Evolutionary conservation across 2,113 vertebrate genomes (phyloP).

Genomic region (Cryptotis parvus): DNA sequence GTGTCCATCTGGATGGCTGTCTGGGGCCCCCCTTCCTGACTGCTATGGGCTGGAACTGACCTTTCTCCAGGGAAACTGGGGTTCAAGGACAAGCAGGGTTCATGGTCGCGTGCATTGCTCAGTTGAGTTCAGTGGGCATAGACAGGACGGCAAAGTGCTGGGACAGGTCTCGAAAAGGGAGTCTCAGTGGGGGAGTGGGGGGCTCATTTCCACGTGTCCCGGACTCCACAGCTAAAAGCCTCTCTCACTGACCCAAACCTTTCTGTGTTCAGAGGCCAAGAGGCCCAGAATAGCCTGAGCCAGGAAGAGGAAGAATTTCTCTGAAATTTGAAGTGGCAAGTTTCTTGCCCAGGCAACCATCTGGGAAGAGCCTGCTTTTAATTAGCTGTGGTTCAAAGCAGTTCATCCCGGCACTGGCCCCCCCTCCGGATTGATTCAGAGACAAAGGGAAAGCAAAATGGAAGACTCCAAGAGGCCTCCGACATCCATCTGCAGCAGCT

Average conservation of each 20-base stretch:
- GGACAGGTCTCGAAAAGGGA: neutral
- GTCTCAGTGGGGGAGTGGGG: too few relatives aligned
- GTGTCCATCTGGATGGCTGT: rapidly evolving
- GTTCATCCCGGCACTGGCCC: conserved; percentile 41
- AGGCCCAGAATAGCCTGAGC: neutral
- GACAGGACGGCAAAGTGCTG: neutral
- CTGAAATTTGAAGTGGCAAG: neutral
- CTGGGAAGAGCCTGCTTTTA: conserved; percentile 17
- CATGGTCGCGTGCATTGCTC: too few relatives aligned
- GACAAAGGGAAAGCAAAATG: conserved; percentile 71
- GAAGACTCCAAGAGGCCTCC: conserved; percentile 32
- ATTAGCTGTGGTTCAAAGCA: conserved; percentile 63
- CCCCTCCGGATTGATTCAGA: conserved; percentile 61
- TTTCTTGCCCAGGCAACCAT: neutral
- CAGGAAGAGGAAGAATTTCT: neutral
- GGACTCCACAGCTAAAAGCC: neutral
- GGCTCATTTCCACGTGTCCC: neutral
- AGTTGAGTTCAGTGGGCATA: neutral
- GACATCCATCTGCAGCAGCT: conserved; percentile 66
- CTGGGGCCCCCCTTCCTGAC: neutral
- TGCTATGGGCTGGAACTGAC: neutral
- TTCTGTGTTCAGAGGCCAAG: neutral
- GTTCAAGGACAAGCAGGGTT: neutral
- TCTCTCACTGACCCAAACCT: neutral
- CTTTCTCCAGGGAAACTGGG: neutral